Evolutionary conservation across 2,888 invertebrate species (phyloP).

Genomic region (Cheilosia urbana): DNA sequence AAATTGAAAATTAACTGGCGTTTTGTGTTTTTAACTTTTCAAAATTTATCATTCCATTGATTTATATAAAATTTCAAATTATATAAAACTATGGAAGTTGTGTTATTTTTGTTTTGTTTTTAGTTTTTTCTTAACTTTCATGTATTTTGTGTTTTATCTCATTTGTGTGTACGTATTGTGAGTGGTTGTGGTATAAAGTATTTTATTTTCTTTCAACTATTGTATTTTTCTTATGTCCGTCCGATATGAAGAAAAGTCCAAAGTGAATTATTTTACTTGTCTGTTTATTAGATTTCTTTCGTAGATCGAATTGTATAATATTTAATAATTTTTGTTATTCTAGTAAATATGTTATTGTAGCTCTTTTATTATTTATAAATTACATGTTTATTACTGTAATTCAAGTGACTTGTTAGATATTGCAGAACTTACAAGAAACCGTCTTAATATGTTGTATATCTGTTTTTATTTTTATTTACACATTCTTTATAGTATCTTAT

Average conservation of each 20-base stretch:
- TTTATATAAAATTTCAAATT: constrained; percentile 65
- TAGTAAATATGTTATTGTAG: not conserved
- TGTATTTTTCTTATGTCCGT: constrained; percentile 29
- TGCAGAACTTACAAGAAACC: constrained; percentile 13
- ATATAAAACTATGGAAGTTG: constrained; percentile 47
- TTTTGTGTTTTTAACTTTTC: constrained; percentile 63
- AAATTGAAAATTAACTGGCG: constrained; percentile 75
- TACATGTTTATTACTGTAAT: constrained; percentile 12
- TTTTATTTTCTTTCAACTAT: constrained; percentile 64
- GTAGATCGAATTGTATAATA: constrained; percentile 48
- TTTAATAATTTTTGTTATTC: constrained; percentile 11
- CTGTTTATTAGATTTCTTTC: constrained; percentile 65
- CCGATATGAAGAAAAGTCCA: constrained; percentile 31
- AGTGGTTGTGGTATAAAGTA: constrained; percentile 55
- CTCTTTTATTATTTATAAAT: constrained; percentile 17
- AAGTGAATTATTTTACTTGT: constrained; percentile 71
- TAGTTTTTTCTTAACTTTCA: constrained; percentile 71
- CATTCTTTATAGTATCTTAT: not conserved
- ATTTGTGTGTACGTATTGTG: constrained; percentile 61
- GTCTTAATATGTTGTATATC: constrained; percentile 13
- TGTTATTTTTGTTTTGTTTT: constrained; percentile 42
- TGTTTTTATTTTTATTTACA: not conserved
- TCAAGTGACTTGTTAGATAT: constrained; percentile 32
- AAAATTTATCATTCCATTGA: constrained; percentile 55
- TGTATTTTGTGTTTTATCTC: constrained; percentile 66